phyloP scores from a whole-genome alignment of 2,797 vertebrate genomes.

The Potorous gilbertii region DNA sequence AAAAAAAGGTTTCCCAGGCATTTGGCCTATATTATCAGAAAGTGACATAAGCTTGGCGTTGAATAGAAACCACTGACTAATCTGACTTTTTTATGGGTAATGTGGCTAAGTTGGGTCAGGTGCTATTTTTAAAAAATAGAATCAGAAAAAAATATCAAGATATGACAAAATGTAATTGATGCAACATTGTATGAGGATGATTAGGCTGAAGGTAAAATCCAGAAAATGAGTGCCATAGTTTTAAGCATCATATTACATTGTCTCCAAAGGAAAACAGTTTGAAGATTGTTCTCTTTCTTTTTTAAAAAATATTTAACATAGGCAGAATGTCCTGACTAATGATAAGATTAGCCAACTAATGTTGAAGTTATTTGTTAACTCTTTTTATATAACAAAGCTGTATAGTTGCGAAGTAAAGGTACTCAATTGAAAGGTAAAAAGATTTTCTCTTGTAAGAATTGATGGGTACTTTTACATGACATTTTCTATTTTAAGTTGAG shows the following conservation, averaged over 20 bases:
- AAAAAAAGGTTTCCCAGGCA: conserved; percentile 35
- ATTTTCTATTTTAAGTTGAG: background rate
- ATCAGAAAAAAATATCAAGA: background rate
- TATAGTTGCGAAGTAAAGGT: background rate
- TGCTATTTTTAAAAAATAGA: background rate
- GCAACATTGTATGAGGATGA: background rate
- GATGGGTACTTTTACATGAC: background rate
- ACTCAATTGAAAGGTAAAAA: background rate
- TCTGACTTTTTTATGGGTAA: background rate
- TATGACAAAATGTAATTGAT: background rate
- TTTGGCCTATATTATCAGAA: conserved; percentile 22
- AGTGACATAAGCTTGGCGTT: background rate
- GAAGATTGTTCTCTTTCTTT: background rate
- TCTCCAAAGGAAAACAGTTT: background rate
- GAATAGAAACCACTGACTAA: background rate
- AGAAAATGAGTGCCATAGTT: background rate
- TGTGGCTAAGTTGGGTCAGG: background rate
- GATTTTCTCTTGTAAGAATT: background rate
- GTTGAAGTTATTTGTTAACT: background rate
- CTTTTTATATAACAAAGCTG: background rate
- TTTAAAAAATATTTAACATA: background rate
- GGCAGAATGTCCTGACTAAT: background rate
- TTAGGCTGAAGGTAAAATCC: conserved; percentile 25
- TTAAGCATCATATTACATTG: background rate
- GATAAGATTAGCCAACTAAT: background rate